phyloP scores from a whole-genome alignment of 2,888 invertebrate species.

The Portevinia maculata region DNA sequence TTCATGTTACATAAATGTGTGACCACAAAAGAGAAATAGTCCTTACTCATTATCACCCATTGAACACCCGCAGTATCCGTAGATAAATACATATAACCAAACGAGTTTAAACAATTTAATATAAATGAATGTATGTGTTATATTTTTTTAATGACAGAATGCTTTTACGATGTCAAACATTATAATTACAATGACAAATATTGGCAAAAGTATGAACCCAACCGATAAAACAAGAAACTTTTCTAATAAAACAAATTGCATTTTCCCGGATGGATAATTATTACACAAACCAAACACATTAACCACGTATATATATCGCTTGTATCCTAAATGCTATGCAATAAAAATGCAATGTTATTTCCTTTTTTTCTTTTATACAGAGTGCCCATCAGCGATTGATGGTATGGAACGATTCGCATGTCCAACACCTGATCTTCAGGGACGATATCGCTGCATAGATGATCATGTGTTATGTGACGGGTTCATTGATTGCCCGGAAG shows the following conservation, averaged over 20 bases:
- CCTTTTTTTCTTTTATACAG: constrained; percentile 84
- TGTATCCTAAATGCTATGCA: too few species aligned
- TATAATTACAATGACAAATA: too few species aligned
- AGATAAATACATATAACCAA: too few species aligned
- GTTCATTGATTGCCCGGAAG: constrained; percentile 96
- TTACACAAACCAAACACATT: too few species aligned
- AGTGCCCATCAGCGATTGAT: constrained; percentile 95
- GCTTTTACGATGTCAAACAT: constrained; percentile 47
- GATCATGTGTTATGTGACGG: constrained; percentile 97
- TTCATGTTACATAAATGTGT: constrained; percentile 48
- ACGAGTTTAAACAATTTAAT: constrained; percentile 57
- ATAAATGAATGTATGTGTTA: constrained; percentile 13
- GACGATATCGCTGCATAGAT: constrained; percentile 97
- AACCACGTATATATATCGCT: too few species aligned
- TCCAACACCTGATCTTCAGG: constrained; percentile 94
- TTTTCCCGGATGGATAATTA: too few species aligned
- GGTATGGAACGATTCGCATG: constrained; percentile 98
- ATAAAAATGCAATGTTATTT: constrained; percentile 2
- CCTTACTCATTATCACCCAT: constrained; percentile 3
- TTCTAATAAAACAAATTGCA: constrained; percentile 33
- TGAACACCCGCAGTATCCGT: too few species aligned
- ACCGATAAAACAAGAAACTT: constrained; percentile 45
- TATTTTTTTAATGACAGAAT: constrained; percentile 26
- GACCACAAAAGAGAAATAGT: constrained; percentile 4
- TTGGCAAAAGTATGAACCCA: constrained; percentile 27